Evolutionary conservation across 1,140 invertebrate species (phyloP), one percentile per base, ranked within the genome.

Genomic region (Conus betulinus): DNA sequence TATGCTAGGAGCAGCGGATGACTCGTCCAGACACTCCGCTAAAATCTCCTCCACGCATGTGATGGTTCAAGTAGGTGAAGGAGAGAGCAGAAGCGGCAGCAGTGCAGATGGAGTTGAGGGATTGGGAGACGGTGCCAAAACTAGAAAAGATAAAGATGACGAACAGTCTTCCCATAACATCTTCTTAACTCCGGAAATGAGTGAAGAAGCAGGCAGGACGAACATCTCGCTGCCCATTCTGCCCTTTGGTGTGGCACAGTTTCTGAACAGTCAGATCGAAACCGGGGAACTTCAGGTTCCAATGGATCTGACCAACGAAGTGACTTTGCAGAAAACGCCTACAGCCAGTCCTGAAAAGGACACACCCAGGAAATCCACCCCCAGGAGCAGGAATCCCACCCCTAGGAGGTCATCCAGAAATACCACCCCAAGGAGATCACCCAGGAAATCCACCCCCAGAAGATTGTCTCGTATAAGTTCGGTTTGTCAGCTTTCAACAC

Each of bases 181-280:
- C n/a, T 53, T 78, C 52, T 55, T 74, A 10, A 78, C 20, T 23
- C 52, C 51, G 8, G 25, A 25, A 25, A 25, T 87, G 15, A 27
- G 82, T 20, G 85, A 87, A 13, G 85, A 87, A 15, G 23, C 52
- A 3, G 20, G 39, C 51, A 87, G 20, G 85, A 87, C 85, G n/a
- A 78, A 87, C 52, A 76, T 87, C 53, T 87, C 85, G 20, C 6
- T 55, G 67, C 85, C 85, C 25, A 78, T 87, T 25, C 53, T 87
- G 39, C 85, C 85, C n/a, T 23, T 57, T 79, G 74, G 51, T 57
- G 85, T 87, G 51, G 23, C 76, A 3, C 39, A 87, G 85, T 78
- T 55, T 17, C 53, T 87, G 13, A 25, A 71, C 53, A 55, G 27
- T 55, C 71, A 87, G 85, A 87, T 87, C 8, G 71, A 53, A 53